Conservation (phyloP, 2,113 vertebrate genomes). For the Gasterosteus aculeatus region DNA sequence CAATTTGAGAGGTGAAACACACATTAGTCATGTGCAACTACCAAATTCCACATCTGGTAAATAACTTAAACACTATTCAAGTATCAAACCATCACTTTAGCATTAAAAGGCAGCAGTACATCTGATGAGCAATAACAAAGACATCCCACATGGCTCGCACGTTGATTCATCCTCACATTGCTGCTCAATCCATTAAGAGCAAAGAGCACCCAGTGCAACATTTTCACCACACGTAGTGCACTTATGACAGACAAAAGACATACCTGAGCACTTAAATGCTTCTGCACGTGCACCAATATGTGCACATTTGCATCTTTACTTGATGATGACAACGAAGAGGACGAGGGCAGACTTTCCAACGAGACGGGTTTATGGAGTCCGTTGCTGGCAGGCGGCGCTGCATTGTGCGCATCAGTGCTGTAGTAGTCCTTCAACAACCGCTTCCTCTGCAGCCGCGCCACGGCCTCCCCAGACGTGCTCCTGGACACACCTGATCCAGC, state of each 20-base stretch:
- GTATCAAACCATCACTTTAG: not conserved
- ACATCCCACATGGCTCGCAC: not conserved
- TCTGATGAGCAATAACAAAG: not conserved
- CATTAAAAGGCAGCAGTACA: not conserved
- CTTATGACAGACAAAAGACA: slow-evolving; percentile 41
- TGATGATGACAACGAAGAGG: slow-evolving; percentile 39
- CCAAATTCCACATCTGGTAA: not conserved
- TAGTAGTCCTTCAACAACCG: slow-evolving; percentile 93
- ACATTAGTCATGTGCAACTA: not conserved
- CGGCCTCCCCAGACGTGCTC: slow-evolving; percentile 86
- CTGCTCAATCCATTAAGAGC: not conserved
- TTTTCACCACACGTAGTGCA: not conserved
- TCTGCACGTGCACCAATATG: slow-evolving; percentile 89
- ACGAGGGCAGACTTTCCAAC: slow-evolving; percentile 74
- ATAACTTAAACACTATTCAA: not conserved
- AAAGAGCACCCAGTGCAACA: not conserved
- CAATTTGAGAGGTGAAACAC: not conserved
- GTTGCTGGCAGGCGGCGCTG: slow-evolving; percentile 66
- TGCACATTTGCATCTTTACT: slow-evolving; percentile 87
- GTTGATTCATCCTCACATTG: not conserved
- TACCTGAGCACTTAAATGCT: slow-evolving; percentile 91
- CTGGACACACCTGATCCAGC: slow-evolving; percentile 78
- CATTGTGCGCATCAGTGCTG: slow-evolving; percentile 76
- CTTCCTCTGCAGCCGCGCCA: slow-evolving; percentile 88
- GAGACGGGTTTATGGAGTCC: slow-evolving; percentile 80